phyloP scores from a whole-genome alignment of 2,888 invertebrate species.

The Bombylius discolor region DNA sequence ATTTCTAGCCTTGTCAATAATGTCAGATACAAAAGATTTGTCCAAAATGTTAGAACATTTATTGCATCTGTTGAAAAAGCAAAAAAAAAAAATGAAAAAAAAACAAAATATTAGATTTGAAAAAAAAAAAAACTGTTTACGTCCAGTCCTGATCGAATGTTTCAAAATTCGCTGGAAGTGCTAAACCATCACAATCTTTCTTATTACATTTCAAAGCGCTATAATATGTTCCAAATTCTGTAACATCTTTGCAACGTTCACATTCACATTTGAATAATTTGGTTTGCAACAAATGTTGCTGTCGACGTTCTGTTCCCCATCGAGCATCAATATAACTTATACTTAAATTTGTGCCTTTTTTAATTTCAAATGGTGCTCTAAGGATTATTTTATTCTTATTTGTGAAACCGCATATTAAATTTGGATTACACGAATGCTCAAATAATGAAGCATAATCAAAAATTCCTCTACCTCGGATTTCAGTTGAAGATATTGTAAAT shows the following conservation, averaged over 20 bases:
- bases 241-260: constrained; percentile 54
- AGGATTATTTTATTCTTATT: constrained; percentile 48
- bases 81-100: background rate
- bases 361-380: constrained; percentile 46
- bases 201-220: constrained; percentile 54
- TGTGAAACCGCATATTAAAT: constrained; percentile 69
- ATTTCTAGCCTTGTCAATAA: constrained; percentile 52
- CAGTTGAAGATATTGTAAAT: constrained; percentile 63
- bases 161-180: constrained; percentile 25
- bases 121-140: constrained; percentile 16
- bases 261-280: constrained; percentile 68
- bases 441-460: constrained; percentile 63
- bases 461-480: constrained; percentile 59
- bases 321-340: constrained; percentile 74
- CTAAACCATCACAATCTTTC: constrained; percentile 37
- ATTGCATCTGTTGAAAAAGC: constrained; percentile 44
- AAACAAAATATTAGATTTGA: background rate
- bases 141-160: constrained; percentile 31
- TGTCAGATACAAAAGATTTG: constrained; percentile 45
- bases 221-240: constrained; percentile 60
- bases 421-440: constrained; percentile 71
- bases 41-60: constrained; percentile 44
- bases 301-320: constrained; percentile 65
- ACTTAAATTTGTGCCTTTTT: constrained; percentile 54
- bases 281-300: constrained; percentile 58